Percentiles rank a stretch among this genome's conserved stretches.
phyloP scores from a whole-genome alignment of 2,888 invertebrate species.

The Rutpela maculata region DNA sequence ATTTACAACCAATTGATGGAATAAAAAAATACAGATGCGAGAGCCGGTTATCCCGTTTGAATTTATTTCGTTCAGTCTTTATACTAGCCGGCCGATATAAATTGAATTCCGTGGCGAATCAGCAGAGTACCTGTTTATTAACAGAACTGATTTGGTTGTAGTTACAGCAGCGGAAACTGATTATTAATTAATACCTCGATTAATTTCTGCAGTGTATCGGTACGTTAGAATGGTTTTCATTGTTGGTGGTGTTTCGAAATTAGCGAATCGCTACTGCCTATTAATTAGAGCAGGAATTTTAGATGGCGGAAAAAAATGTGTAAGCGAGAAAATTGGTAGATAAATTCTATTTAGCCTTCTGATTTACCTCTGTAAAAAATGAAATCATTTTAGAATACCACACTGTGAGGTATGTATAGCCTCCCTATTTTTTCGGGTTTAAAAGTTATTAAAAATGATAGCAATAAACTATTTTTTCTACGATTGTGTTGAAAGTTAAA shows the following conservation, averaged over 20 bases:
- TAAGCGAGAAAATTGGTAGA: no score
- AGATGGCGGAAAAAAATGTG: no score
- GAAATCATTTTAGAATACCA: no score
- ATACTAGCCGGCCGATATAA: neutral
- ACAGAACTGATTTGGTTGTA: neutral
- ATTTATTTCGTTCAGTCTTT: slow-evolving; percentile 7
- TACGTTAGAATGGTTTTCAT: neutral
- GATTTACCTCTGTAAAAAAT: no score
- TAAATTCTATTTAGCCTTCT: no score
- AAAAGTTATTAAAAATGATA: no score
- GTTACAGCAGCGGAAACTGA: neutral
- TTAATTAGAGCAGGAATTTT: no score
- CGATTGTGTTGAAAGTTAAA: no score
- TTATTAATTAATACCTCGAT: neutral
- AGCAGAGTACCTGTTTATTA: neutral
- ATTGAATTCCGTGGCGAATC: neutral
- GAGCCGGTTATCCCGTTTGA: neutral
- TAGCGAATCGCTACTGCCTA: neutral
- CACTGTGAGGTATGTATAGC: no score
- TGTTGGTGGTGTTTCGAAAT: neutral
- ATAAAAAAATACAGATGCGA: neutral
- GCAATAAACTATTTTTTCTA: no score
- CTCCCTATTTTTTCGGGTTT: no score
- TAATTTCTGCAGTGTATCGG: neutral
- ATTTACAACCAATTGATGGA: neutral